Base-by-base conservation (phyloP, 2,113 vertebrate species). In the Scartelaos histophorus region DNA sequence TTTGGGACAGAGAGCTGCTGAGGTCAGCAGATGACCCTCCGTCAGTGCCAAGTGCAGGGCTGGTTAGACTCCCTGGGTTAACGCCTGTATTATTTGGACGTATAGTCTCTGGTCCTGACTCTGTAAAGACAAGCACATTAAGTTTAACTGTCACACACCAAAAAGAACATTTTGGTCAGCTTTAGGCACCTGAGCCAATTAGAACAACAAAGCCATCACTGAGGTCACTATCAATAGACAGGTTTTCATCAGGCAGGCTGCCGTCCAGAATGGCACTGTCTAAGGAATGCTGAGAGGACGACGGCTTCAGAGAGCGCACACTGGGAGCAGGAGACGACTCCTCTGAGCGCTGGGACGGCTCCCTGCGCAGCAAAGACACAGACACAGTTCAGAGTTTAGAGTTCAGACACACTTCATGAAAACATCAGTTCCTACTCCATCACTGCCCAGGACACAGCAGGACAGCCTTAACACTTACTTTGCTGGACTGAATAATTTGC, bases 121-220 rank as follows among this genome's bases (percentile, higher is more conserved):
- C 96, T 98, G 88, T 71, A 46, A 92, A 80, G 71, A 71, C 79
- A 0, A 12, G 86, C 1, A 62, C n/a, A 73, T 61, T 43, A n/a
- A 46, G 66, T 34, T 38, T 64, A 62, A 38, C 29, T 19, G 13
- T 34, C 1, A 25, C 11, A 19, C 13, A 53, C 3, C 22, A 69
- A 54, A 65, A 7, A 1, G 3, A 71, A 17, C 58, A 46, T 19
- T 1, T 12, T 1, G 29, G 2, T 13, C 15, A 21, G 15, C 74
- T 25, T 57, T 64, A 71, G 67, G 64, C 77, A 98, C 97, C 96
- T 54, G 95, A 93, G 79, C 98, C 96, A 69, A 95, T 83, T 61
- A 98, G 93, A 87, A 96, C 92, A 74, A 96, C 92, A 10, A 98
- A 97, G 83, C 92, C 93, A 0, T 99, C 96, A 0, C 96, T 98